Percentiles rank a stretch among this genome's conserved stretches.
These are phyloP conservation scores for Lasioglossum calceatum DNA, from an alignment of 2,888 invertebrate species.

Conservation along the genomic window DNA sequence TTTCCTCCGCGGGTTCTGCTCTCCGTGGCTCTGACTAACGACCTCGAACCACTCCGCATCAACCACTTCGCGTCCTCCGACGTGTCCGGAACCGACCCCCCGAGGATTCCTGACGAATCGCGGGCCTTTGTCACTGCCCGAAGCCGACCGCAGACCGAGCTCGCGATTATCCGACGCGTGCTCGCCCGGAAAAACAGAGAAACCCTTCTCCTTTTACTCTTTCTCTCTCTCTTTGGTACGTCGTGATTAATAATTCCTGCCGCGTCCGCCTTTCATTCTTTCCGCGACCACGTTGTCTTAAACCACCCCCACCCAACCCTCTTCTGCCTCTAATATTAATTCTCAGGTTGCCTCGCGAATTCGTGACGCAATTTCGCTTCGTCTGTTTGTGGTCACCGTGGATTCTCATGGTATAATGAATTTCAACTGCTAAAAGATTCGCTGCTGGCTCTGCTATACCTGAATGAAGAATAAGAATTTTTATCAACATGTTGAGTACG, in stretches of 20 bases:
- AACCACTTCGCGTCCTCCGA: conserved; percentile 58
- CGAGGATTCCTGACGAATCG: conserved; percentile 68
- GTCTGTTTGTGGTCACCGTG: background rate
- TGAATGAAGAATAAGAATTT: background rate
- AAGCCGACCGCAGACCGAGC: background rate
- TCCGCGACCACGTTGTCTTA: background rate
- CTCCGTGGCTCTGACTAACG: conserved; percentile 66
- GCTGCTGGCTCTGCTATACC: background rate
- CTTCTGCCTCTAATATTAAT: background rate
- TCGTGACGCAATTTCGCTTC: background rate
- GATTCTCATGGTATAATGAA: background rate
- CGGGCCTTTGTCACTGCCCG: conserved; percentile 69
- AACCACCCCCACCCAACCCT: background rate
- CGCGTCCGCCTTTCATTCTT: background rate
- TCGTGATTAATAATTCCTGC: conserved; percentile 25
- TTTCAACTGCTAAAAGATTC: background rate
- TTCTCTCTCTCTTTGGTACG: background rate
- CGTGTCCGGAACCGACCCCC: conserved; percentile 7
- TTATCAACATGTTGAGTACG: background rate
- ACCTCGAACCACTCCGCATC: conserved; percentile 54
- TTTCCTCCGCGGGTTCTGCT: conserved; percentile 10
- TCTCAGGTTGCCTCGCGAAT: background rate
- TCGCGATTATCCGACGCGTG: background rate
- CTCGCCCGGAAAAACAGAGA: background rate
- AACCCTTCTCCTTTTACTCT: background rate